Percentiles rank a stretch among this genome's conserved stretches.
These are phyloP conservation scores for Sminthurides aquaticus DNA, from an alignment of 2,888 invertebrate species.

Conservation along the genomic window DNA sequence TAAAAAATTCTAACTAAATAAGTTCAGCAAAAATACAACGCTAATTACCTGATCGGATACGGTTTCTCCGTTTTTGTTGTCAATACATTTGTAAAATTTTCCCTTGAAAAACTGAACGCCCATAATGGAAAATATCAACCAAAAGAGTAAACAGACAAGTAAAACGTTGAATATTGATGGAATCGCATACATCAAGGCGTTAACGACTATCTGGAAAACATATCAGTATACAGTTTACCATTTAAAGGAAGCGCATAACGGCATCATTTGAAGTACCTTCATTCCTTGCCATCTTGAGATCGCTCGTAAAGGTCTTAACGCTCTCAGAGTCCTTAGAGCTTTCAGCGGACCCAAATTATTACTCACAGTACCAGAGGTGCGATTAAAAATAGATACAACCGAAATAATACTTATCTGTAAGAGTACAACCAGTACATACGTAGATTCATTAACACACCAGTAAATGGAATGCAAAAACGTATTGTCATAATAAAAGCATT, in stretches of 20 bases:
- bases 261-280: conserved; percentile 55
- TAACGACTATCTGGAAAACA: conserved; percentile 71
- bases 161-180: conserved; percentile 95
- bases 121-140: conserved; percentile 96
- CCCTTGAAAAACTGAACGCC: conserved; percentile 95
- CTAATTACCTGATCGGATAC: conserved; percentile 20
- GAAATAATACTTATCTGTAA: background rate
- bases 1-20: no score
- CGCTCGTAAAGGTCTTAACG: conserved; percentile 83
- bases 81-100: conserved; percentile 86
- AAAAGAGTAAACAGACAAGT: conserved; percentile 91
- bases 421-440: background rate
- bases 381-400: background rate
- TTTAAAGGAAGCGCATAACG: background rate
- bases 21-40: no score
- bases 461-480: no score
- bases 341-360: conserved; percentile 17
- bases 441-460: background rate
- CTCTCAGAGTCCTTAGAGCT: conserved; percentile 62
- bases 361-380: background rate
- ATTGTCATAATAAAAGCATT: no score
- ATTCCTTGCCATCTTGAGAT: conserved; percentile 97
- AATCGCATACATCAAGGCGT: conserved; percentile 93
- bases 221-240: no score
- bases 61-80: conserved; percentile 57